Percentiles rank a stretch among this genome's conserved stretches.
These are phyloP conservation scores for Pollenia amentaria DNA, from an alignment of 2,888 invertebrate species.

Conservation along the genomic window DNA sequence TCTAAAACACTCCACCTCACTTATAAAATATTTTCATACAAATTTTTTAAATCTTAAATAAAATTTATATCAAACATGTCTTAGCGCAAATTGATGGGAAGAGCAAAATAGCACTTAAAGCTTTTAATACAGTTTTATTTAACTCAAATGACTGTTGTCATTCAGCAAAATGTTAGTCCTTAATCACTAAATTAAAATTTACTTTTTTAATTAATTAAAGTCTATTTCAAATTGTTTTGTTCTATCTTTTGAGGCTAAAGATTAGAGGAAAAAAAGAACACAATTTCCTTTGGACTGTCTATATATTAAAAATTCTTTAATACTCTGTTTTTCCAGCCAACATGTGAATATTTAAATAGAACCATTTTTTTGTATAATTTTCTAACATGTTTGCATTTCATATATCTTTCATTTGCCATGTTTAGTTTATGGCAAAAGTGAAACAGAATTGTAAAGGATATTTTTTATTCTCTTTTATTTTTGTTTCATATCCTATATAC, in stretches of 20 bases:
- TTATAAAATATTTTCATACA: too few species aligned
- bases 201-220: constrained; percentile 33
- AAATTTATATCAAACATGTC: too few species aligned
- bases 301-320: constrained; percentile 16
- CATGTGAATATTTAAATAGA: constrained; percentile 57
- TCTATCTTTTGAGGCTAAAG: background rate
- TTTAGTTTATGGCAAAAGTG: constrained; percentile 47
- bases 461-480: background rate
- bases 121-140: too few species aligned
- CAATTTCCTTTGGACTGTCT: constrained; percentile 2
- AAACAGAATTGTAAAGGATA: constrained; percentile 60
- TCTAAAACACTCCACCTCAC: too few species aligned
- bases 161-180: background rate
- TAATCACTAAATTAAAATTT: constrained; percentile 1
- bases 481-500: background rate
- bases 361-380: background rate
- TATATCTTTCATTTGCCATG: constrained; percentile 64
- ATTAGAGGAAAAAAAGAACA: background rate
- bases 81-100: too few species aligned
- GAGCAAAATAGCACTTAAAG: too few species aligned
- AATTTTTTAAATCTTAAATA: too few species aligned
- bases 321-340: background rate
- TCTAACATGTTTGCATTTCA: constrained; percentile 59
- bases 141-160: too few species aligned
- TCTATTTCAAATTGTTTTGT: background rate